Conservation (phyloP, 2,888 invertebrate genomes). For the Seira sanloemensis region DNA sequence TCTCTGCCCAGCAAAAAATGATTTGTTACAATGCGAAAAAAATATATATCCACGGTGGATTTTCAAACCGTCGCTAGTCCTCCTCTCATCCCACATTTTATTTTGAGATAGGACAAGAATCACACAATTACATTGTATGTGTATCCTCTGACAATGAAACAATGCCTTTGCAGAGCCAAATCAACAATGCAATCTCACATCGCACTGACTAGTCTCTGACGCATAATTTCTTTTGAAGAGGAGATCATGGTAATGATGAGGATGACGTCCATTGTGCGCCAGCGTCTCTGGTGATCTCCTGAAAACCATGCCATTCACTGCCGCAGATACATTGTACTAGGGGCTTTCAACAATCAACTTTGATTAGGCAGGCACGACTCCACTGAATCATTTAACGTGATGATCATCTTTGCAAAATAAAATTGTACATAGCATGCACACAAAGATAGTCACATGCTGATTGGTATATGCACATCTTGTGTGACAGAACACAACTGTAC, state of each 20-base stretch:
- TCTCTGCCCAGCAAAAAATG: no score
- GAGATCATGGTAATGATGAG: background rate
- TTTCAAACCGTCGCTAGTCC: background rate
- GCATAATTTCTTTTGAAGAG: background rate
- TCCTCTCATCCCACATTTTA: background rate
- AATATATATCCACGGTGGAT: background rate
- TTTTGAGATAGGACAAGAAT: conserved; percentile 59
- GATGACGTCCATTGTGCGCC: background rate
- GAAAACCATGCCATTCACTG: background rate
- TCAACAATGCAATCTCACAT: conserved; percentile 13
- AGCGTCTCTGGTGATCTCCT: background rate
- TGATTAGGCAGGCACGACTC: conserved; percentile 36
- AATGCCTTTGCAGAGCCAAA: conserved; percentile 7
- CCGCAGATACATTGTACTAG: background rate
- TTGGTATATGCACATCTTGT: background rate
- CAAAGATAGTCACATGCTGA: background rate
- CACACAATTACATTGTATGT: conserved; percentile 4
- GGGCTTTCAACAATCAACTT: conserved; percentile 22
- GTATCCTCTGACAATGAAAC: conserved; percentile 2
- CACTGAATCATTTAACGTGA: conserved; percentile 13
- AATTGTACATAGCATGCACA: no score
- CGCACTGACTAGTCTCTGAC: background rate
- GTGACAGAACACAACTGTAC: background rate
- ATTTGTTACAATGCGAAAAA: conserved; percentile 3
- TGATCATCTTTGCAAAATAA: background rate